These are phyloP conservation scores for Drosophila sordidapex DNA, from an alignment of 2,888 invertebrate species.

Conservation along the genomic window DNA sequence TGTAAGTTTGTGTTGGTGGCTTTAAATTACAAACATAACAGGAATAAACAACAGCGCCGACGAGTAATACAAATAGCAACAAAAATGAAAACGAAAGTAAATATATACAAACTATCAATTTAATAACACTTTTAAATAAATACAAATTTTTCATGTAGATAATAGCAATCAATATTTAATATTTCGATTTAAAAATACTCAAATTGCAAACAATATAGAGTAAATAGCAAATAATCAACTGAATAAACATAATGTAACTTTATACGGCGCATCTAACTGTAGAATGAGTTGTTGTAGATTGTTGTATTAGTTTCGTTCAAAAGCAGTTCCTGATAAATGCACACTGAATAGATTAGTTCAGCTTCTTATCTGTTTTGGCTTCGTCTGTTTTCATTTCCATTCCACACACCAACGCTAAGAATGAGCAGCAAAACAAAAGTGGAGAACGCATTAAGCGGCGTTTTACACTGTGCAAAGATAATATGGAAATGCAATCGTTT, in stretches of 20 bases:
- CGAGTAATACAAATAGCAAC: slow-evolving; percentile 25
- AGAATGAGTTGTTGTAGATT: neutral
- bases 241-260: neutral
- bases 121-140: slow-evolving; percentile 16
- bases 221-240: neutral
- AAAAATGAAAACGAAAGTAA: slow-evolving; percentile 75
- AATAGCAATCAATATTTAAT: neutral
- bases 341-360: neutral
- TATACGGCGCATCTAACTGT: neutral
- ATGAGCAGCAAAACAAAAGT: neutral
- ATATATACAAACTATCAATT: slow-evolving; percentile 44
- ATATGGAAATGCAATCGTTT: neutral
- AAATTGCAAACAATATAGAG: neutral
- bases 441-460: neutral
- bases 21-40: slow-evolving; percentile 15
- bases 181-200: neutral
- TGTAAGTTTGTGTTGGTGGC: neutral
- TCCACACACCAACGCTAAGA: neutral
- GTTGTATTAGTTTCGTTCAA: neutral
- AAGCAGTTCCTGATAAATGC: neutral
- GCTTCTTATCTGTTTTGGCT: neutral
- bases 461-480: neutral
- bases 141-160: neutral
- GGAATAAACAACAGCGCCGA: slow-evolving; percentile 15
- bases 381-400: neutral